Evolutionary conservation across 2,797 vertebrate species (phyloP).

Genomic region (Carapus acus): DNA sequence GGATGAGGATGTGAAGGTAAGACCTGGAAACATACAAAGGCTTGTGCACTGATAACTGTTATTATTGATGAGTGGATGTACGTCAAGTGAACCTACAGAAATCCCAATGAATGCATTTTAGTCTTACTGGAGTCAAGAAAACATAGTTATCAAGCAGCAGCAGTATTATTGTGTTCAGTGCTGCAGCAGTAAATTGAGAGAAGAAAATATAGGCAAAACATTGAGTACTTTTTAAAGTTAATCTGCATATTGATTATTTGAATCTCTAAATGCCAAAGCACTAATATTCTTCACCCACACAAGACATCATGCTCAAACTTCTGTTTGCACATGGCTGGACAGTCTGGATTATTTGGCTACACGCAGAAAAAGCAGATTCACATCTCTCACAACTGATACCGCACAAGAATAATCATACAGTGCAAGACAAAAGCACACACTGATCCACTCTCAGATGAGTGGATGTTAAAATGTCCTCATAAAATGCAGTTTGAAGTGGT

Average conservation of each 20-base stretch:
- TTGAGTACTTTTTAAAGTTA: not conserved
- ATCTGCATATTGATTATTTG: not conserved
- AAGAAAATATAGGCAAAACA: not conserved
- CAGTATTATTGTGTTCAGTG: no score
- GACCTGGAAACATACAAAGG: no score
- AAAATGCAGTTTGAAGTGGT: not conserved
- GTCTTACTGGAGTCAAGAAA: no score
- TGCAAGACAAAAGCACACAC: conserved; percentile 7
- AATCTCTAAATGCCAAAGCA: not conserved
- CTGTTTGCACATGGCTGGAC: not conserved
- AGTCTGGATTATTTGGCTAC: conserved; percentile 11
- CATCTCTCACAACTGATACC: conserved; percentile 1
- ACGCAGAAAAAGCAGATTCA: conserved; percentile 8
- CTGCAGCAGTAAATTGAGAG: no score
- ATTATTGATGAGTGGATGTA: no score
- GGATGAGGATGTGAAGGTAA: conserved; percentile 98
- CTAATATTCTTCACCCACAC: not conserved
- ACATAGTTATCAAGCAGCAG: no score
- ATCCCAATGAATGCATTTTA: no score
- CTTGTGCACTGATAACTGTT: conserved; percentile 2
- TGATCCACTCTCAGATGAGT: conserved; percentile 1
- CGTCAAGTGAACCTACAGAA: no score
- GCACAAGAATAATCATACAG: conserved; percentile 4
- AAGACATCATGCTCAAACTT: not conserved
- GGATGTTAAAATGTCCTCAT: conserved; percentile 3